These are phyloP conservation scores for Eleutherodactylus coqui DNA, from an alignment of 2,797 vertebrate species.

Conservation along the genomic window DNA sequence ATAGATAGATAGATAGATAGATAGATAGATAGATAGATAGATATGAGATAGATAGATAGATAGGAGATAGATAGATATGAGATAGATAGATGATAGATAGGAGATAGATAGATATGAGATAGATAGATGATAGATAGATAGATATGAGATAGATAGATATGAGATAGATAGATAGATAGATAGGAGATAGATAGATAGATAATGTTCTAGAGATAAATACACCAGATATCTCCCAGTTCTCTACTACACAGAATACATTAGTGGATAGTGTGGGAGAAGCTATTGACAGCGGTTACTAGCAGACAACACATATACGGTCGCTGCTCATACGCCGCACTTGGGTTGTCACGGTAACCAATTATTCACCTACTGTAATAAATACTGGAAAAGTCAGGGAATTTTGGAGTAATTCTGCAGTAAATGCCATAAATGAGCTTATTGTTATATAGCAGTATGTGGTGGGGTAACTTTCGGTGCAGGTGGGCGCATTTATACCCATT, in stretches of 20 bases:
- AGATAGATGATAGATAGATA: no score
- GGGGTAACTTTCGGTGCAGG: no score
- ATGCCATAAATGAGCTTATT: conserved; percentile 7
- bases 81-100: no score
- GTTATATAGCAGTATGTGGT: not conserved
- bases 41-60: no score
- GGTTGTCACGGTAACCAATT: conserved; percentile 41
- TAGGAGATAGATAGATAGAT: not conserved
- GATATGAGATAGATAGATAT: no score
- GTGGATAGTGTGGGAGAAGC: no score
- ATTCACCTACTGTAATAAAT: conserved; percentile 19
- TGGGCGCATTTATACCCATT: not conserved
- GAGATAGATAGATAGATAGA: no score
- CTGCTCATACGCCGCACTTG: conserved; percentile 3
- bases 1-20: not conserved
- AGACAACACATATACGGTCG: not conserved
- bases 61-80: no score
- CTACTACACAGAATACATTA: not conserved
- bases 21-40: not conserved
- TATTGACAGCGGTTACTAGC: not conserved
- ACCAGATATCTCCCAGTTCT: not conserved
- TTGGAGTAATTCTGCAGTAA: not conserved
- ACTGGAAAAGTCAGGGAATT: not conserved
- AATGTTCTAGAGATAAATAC: no score
- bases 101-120: no score